Percentiles rank a stretch among this genome's conserved stretches.
These are phyloP conservation scores for Paedocypris micromegethes DNA, from an alignment of 2,797 vertebrate species.

Conservation along the genomic window DNA sequence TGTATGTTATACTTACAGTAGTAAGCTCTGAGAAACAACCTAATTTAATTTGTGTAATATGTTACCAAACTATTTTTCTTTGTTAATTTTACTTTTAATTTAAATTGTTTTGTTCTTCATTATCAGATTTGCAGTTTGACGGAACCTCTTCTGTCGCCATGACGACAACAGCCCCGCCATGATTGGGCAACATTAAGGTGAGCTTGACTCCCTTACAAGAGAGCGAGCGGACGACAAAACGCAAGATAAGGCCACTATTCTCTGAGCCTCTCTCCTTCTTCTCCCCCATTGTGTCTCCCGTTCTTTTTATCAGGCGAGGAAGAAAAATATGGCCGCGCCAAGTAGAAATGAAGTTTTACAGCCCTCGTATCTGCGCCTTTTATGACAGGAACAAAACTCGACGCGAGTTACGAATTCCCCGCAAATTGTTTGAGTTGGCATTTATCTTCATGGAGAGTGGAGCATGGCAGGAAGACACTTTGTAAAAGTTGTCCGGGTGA, in stretches of 20 bases:
- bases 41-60: too few relatives aligned
- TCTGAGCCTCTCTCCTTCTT: constrained; percentile 12
- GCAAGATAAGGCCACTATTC: constrained; percentile 38
- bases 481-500: constrained; percentile 37
- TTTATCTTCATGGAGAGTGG: constrained; percentile 36
- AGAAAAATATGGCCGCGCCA: constrained; percentile 37
- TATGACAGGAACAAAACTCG: constrained; percentile 24
- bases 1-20: too few relatives aligned
- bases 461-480: constrained; percentile 5
- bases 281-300: constrained; percentile 22
- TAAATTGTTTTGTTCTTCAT: neutral
- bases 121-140: constrained; percentile 32
- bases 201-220: constrained; percentile 37
- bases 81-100: too few relatives aligned
- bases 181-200: constrained; percentile 55
- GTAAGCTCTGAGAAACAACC: too few relatives aligned
- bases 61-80: too few relatives aligned
- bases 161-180: constrained; percentile 53
- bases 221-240: constrained; percentile 24
- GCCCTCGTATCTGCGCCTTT: constrained; percentile 30
- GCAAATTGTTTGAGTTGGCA: constrained; percentile 32
- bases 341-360: constrained; percentile 42
- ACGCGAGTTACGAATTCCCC: constrained; percentile 26
- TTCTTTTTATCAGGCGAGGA: constrained; percentile 25
- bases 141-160: constrained; percentile 46